Conservation (phyloP, 2,888 invertebrate species). For the Metellina segmentata region DNA sequence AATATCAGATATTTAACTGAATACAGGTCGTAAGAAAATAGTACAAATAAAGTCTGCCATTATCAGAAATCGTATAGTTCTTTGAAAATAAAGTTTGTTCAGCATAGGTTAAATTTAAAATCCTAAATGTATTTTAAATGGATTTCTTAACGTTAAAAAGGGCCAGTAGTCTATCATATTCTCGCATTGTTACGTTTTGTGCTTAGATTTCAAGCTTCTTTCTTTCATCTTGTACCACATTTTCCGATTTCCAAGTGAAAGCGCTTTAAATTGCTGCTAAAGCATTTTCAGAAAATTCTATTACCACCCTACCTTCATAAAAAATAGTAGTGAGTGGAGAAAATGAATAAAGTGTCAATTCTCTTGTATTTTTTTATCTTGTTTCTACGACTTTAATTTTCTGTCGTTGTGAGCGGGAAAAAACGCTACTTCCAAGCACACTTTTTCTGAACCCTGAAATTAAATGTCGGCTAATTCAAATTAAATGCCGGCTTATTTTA, state of each 20-base stretch:
- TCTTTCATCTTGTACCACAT: not conserved
- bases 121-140: too few relatives aligned
- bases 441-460: constrained; percentile 60
- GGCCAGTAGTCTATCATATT: not conserved
- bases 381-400: constrained; percentile 70
- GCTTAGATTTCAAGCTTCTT: not conserved
- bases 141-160: too few relatives aligned
- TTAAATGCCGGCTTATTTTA: constrained; percentile 73
- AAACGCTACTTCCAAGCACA: not conserved
- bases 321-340: constrained; percentile 34
- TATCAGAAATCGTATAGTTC: too few relatives aligned
- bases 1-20: too few relatives aligned
- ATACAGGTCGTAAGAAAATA: too few relatives aligned
- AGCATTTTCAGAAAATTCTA: constrained; percentile 66
- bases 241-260: not conserved
- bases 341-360: constrained; percentile 71
- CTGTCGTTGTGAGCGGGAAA: constrained; percentile 26
- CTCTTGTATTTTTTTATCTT: constrained; percentile 30
- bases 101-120: too few relatives aligned
- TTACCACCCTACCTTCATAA: constrained; percentile 35
- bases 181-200: not conserved
- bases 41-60: too few relatives aligned
- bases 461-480: constrained; percentile 74
- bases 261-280: constrained; percentile 46
- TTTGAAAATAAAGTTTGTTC: too few relatives aligned